Evolutionary conservation across 2,888 invertebrate species (phyloP).

Genomic region (Bellardia bayeri): DNA sequence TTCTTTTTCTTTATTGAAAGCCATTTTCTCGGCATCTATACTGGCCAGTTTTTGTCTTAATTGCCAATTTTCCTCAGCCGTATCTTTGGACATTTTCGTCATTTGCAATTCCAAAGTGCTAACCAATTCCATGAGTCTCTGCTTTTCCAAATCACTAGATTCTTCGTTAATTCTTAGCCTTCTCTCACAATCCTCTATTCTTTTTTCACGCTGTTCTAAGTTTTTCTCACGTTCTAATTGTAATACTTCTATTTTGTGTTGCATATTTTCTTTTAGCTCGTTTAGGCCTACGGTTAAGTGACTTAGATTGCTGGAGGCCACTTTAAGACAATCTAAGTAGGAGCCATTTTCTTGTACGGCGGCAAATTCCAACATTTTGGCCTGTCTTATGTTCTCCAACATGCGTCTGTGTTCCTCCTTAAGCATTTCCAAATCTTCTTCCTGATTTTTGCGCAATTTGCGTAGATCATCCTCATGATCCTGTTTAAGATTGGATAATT

Average conservation of each 20-base stretch:
- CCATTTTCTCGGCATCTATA: slow-evolving; percentile 81
- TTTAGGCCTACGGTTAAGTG: slow-evolving; percentile 79
- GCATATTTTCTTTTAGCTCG: slow-evolving; percentile 80
- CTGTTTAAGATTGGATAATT: slow-evolving; percentile 77
- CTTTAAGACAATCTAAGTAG: slow-evolving; percentile 81
- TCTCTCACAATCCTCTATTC: slow-evolving; percentile 80
- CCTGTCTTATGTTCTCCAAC: slow-evolving; percentile 82
- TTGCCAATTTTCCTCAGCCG: slow-evolving; percentile 83
- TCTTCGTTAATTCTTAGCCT: slow-evolving; percentile 80
- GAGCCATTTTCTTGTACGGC: slow-evolving; percentile 82
- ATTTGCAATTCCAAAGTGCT: slow-evolving; percentile 82
- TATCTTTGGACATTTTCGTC: slow-evolving; percentile 80
- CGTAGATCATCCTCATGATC: slow-evolving; percentile 81
- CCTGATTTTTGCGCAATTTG: slow-evolving; percentile 80
- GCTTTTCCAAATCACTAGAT: slow-evolving; percentile 80
- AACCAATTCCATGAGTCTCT: slow-evolving; percentile 82
- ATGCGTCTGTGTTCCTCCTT: slow-evolving; percentile 79
- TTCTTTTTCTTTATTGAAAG: slow-evolving; percentile 82
- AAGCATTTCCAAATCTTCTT: slow-evolving; percentile 79
- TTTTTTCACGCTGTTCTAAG: slow-evolving; percentile 80
- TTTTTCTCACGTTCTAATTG: slow-evolving; percentile 80
- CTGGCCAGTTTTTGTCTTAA: slow-evolving; percentile 82
- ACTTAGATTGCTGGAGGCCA: slow-evolving; percentile 81
- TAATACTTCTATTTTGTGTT: slow-evolving; percentile 77
- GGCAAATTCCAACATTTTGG: slow-evolving; percentile 82